Percentiles rank a stretch among this genome's conserved stretches.
These are phyloP conservation scores for Andinoacara biseriatus DNA, from an alignment of 2,113 vertebrate species.

Conservation along the genomic window DNA sequence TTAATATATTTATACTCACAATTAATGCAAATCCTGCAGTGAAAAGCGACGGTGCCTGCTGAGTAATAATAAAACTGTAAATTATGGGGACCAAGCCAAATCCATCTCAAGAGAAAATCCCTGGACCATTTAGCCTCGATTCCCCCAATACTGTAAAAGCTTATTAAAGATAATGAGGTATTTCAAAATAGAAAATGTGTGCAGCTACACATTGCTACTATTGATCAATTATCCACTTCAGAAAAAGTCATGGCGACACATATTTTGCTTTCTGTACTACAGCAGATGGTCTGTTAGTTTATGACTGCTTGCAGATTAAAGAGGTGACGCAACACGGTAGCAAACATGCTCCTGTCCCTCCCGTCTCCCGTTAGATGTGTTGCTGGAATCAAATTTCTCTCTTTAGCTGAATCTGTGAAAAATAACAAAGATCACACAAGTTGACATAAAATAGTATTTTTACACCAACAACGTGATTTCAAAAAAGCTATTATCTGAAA, in stretches of 20 bases:
- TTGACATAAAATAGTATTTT: not conserved
- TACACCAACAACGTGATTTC: not conserved
- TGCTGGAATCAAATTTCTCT: not conserved
- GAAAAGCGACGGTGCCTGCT: slow-evolving; percentile 5
- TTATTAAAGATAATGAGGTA: slow-evolving; percentile 59
- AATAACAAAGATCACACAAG: not conserved
- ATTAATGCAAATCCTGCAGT: slow-evolving; percentile 44
- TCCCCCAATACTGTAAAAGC: slow-evolving; percentile 27
- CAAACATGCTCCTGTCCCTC: not conserved
- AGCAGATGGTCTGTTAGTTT: slow-evolving; percentile 1
- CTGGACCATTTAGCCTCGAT: slow-evolving; percentile 47
- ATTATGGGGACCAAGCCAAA: slow-evolving; percentile 5
- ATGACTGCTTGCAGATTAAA: not conserved
- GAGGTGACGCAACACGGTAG: not conserved
- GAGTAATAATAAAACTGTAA: slow-evolving; percentile 30
- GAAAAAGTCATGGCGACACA: not conserved
- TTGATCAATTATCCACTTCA: not conserved
- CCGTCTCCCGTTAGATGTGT: not conserved
- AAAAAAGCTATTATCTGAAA: not conserved
- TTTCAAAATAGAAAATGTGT: slow-evolving; percentile 21
- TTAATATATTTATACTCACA: slow-evolving; percentile 29
- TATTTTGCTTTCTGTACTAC: not conserved
- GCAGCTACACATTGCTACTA: not conserved
- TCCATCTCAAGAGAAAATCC: slow-evolving; percentile 40
- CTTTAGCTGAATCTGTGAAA: not conserved